Percentiles rank a stretch among this genome's conserved stretches.
phyloP scores from a whole-genome alignment of 1,140 invertebrate genomes.

The Nylanderia fulva region DNA sequence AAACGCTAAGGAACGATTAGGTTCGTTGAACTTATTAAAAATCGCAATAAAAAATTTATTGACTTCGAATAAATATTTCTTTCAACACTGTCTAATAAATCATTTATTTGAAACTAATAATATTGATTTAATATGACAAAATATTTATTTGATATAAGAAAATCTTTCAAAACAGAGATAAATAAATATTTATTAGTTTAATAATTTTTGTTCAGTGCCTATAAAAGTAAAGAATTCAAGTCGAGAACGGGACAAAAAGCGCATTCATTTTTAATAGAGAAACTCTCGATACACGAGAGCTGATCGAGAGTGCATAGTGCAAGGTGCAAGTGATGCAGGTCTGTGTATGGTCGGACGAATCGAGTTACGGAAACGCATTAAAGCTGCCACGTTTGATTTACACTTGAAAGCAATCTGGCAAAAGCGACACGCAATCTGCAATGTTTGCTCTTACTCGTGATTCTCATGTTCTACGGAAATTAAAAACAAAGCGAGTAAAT shows the following conservation, averaged over 20 bases:
- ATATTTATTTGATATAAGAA: no score
- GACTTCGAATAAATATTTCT: no score
- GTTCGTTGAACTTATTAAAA: slow-evolving; percentile 4
- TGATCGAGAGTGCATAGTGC: neutral
- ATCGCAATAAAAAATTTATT: no score
- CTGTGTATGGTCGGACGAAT: slow-evolving; percentile 15
- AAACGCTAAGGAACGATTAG: neutral
- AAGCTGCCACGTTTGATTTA: neutral
- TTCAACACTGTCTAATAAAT: no score
- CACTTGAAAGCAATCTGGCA: neutral
- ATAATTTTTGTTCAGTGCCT: no score
- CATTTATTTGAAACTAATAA: no score
- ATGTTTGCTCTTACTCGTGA: neutral
- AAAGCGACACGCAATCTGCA: neutral
- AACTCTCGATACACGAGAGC: neutral
- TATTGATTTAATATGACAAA: no score
- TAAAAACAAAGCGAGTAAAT: neutral
- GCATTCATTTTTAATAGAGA: neutral
- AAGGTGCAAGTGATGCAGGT: slow-evolving; percentile 17
- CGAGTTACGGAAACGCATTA: neutral
- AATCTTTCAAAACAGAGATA: no score
- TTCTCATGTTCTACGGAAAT: neutral
- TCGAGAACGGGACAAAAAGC: neutral
- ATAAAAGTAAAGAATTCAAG: neutral
- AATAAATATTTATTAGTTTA: no score